Percentiles rank a stretch among this genome's conserved stretches.
Evolutionary conservation across 2,113 vertebrate genomes (phyloP).

Genomic region (Ramphastos sulfuratus): DNA sequence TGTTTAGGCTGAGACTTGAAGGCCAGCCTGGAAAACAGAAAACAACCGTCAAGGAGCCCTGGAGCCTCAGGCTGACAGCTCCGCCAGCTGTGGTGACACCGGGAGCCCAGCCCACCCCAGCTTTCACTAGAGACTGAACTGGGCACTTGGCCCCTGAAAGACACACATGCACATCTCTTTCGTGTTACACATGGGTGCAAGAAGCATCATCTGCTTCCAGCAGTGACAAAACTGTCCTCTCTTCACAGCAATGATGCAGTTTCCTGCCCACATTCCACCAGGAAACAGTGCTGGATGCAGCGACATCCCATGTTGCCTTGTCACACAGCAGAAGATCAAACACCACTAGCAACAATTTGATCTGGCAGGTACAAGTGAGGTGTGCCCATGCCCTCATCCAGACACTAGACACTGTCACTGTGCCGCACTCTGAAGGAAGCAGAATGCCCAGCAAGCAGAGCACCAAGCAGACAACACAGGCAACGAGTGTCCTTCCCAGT

Average conservation of each 20-base stretch:
- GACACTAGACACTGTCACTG: not conserved
- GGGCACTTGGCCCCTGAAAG: not conserved
- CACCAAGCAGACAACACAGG: not conserved
- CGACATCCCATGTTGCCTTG: not conserved
- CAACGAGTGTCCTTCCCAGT: fast-evolving
- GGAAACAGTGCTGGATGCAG: not conserved
- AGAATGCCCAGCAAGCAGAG: not conserved
- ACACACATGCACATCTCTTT: not conserved
- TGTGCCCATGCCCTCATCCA: not conserved
- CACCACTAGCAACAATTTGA: not conserved
- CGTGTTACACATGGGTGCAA: not conserved
- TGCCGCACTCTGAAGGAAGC: fast-evolving
- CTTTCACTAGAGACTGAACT: not conserved
- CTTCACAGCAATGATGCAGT: not conserved
- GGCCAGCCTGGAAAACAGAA: constrained; percentile 87
- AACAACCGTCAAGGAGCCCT: not conserved
- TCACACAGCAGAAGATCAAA: constrained; percentile 11
- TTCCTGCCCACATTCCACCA: constrained; percentile 12
- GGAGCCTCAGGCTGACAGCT: not conserved
- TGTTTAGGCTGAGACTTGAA: constrained; percentile 83
- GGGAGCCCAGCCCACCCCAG: not conserved
- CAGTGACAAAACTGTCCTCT: not conserved
- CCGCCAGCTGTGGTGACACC: not conserved
- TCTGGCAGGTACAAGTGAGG: fast-evolving
- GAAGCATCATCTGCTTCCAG: not conserved